Conservation (phyloP, 2,797 vertebrate genomes). For the Saxicola maurus region DNA sequence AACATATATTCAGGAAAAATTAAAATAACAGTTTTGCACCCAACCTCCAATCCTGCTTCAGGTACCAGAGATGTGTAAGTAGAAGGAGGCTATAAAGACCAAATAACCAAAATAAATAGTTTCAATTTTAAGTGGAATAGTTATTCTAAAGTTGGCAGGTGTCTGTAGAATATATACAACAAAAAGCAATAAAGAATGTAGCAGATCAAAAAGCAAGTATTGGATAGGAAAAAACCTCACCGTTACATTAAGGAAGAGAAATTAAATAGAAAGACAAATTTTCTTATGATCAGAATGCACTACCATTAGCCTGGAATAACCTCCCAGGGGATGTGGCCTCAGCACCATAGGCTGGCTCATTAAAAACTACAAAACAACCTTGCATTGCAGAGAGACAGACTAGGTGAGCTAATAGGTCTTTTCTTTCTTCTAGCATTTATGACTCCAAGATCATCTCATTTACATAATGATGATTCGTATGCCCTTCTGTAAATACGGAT, state of each 20-base stretch:
- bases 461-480: constrained; percentile 33
- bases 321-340: constrained; percentile 33
- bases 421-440: constrained; percentile 15
- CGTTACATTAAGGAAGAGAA: neutral
- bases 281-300: constrained; percentile 18
- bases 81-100: neutral
- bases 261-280: constrained; percentile 10
- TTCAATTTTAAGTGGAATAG: neutral
- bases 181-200: neutral
- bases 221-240: neutral
- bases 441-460: constrained; percentile 41
- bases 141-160: neutral
- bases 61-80: neutral
- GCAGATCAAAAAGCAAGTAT: constrained; percentile 1
- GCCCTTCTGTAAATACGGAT: constrained; percentile 36
- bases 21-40: neutral
- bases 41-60: neutral
- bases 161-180: neutral
- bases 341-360: constrained; percentile 37
- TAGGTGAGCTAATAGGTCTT: constrained; percentile 53
- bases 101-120: neutral
- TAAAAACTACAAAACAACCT: constrained; percentile 52
- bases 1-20: neutral
- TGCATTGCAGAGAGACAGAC: constrained; percentile 9
- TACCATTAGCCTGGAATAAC: constrained; percentile 17